Evolutionary conservation across 2,797 vertebrate species (phyloP).

Genomic region (Falco cherrug): DNA sequence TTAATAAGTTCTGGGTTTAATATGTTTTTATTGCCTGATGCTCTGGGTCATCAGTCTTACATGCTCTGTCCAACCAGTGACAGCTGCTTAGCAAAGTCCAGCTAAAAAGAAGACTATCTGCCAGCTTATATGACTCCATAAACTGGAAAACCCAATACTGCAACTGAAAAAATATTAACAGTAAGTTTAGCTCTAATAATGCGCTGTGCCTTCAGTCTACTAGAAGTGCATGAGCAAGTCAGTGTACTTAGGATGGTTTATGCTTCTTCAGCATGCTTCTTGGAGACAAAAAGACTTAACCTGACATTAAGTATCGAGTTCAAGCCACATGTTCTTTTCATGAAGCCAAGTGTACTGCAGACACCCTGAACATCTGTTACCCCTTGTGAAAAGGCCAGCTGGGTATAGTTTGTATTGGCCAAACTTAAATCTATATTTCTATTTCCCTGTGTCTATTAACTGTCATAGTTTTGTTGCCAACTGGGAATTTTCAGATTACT

Average conservation of each 20-base stretch:
- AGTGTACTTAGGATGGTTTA: not conserved
- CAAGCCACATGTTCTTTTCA: slow-evolving; percentile 5
- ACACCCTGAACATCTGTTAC: slow-evolving; percentile 20
- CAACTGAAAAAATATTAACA: not conserved
- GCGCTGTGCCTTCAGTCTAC: not conserved
- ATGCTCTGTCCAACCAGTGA: not conserved
- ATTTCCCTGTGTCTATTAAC: not conserved
- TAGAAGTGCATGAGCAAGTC: not conserved
- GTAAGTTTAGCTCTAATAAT: not conserved
- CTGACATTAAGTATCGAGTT: slow-evolving; percentile 51
- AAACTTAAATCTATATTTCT: not conserved
- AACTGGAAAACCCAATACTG: not conserved
- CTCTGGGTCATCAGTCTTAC: not conserved
- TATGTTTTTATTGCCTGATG: not conserved
- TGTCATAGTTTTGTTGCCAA: not conserved
- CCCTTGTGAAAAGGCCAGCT: not conserved
- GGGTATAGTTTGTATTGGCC: not conserved
- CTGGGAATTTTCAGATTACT: not conserved
- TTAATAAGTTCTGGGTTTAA: not conserved
- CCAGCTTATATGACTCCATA: not conserved
- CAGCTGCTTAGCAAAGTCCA: not conserved
- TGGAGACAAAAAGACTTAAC: not conserved
- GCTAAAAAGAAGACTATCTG: not conserved
- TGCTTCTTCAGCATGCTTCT: not conserved
- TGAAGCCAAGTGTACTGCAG: slow-evolving; percentile 26